Evolutionary conservation across 2,797 vertebrate species (phyloP).

Genomic region (Acestrorhynchus altus): DNA sequence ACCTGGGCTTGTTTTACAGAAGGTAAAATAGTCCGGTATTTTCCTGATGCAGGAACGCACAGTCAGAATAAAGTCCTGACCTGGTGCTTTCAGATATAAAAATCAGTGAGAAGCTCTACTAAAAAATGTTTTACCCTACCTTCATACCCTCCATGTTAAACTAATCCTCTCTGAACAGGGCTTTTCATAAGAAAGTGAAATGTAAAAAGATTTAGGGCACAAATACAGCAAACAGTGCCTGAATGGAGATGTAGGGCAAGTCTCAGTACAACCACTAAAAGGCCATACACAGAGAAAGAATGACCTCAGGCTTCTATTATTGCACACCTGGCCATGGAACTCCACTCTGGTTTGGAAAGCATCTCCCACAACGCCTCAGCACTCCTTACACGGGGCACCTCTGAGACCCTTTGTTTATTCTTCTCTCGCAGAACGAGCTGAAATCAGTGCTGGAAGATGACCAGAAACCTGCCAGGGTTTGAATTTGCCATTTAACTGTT

Average conservation of each 20-base stretch:
- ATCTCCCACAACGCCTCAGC: slow-evolving; percentile 16
- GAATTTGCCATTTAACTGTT: slow-evolving; percentile 18
- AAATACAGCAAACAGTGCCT: not conserved
- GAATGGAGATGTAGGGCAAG: not conserved
- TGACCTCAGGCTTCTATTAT: slow-evolving; percentile 42
- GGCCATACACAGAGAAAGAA: slow-evolving; percentile 1
- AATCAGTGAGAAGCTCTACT: no score
- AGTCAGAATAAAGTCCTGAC: no score
- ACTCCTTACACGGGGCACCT: slow-evolving; percentile 44
- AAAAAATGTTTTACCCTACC: no score
- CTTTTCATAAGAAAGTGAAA: no score
- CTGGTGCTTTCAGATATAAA: no score
- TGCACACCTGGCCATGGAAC: slow-evolving; percentile 52
- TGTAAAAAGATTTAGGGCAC: no score
- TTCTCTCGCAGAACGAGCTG: slow-evolving; percentile 47
- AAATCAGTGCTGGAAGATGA: slow-evolving; percentile 36
- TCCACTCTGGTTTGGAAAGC: slow-evolving; percentile 50
- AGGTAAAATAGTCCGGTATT: no score
- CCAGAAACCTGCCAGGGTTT: slow-evolving; percentile 43
- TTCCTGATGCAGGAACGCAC: no score
- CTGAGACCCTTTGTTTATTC: slow-evolving; percentile 54
- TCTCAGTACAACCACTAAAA: not conserved
- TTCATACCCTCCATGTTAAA: no score
- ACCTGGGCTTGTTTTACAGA: no score
- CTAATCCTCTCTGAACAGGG: no score